Percentiles rank a stretch among this genome's conserved stretches.
Conservation (phyloP, 2,888 invertebrate genomes). For the Netelia virgata region DNA sequence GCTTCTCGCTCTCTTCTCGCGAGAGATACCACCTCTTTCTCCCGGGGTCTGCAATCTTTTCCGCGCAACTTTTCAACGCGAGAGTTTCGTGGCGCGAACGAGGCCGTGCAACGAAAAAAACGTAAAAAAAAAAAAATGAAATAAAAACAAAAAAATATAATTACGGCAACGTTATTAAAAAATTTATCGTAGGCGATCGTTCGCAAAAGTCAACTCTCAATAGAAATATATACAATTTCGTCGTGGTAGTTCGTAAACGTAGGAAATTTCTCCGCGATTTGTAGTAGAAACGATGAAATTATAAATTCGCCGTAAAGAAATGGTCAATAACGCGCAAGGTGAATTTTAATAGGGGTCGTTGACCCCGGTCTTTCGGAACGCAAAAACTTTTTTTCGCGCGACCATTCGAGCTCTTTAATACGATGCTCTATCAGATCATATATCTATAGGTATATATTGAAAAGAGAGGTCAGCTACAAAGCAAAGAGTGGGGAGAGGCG, state of each 20-base stretch:
- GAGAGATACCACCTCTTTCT: background rate
- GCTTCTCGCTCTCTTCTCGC: slow-evolving; percentile 54
- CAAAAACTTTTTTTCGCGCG: background rate
- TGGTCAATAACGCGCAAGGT: background rate
- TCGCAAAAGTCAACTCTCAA: background rate
- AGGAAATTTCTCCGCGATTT: background rate
- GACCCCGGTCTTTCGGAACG: background rate
- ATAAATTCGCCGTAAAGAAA: background rate
- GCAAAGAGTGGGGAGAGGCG: background rate
- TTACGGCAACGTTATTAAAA: background rate
- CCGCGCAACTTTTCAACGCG: slow-evolving; percentile 36
- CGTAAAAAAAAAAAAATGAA: background rate
- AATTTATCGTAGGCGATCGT: background rate
- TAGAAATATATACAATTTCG: background rate
- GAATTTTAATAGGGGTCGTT: slow-evolving; percentile 3
- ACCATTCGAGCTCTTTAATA: background rate
- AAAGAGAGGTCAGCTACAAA: slow-evolving; percentile 24
- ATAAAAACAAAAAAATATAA: background rate
- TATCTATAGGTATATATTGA: slow-evolving; percentile 2
- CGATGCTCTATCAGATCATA: background rate
- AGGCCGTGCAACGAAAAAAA: slow-evolving; percentile 5
- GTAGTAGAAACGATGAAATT: background rate
- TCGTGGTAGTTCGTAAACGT: background rate
- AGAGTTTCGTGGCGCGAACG: slow-evolving; percentile 39
- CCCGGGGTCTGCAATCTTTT: slow-evolving; percentile 29